Base-by-base conservation (phyloP, 2,888 invertebrate species). In the Epicampocera succincta region DNA sequence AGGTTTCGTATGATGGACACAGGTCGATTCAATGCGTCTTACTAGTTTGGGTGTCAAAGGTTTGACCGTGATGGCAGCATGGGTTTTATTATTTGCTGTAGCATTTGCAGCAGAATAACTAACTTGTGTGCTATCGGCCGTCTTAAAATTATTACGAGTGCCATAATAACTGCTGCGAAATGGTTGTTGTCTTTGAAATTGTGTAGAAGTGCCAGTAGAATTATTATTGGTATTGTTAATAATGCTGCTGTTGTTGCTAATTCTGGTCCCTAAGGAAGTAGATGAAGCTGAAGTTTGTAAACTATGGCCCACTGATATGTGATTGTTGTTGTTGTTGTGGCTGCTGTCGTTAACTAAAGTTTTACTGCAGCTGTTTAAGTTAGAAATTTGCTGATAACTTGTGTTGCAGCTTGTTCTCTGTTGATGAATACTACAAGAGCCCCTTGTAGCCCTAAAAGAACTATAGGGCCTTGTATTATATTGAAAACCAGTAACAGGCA, bases 21-120 rank as follows among this genome's bases (percentile, higher is more conserved):
- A 88, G 54, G 89, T 83, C 40, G 85, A 83, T 79, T 90, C 91
- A 54, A 91, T 90, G 78, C 91, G 89, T 33, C 89, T 87, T 48
- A 90, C 89, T 25, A 91, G 85, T 83, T 91, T 90, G 4, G 90
- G 91, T 42, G 91, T 90, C 17, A 90, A 81, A 25, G 91, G 91
- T 69, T 91, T 90, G 3, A 91, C 87, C 17, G 84, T 61, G 48
- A 72, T 65, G 29, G 72, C 58, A 25, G 72, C 60, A 46, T 66
- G 60, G 25, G 46, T 44, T 29, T 48, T 15, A 33, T 25, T 50
- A 52, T 58, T 63, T 65, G 33, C 25, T 50, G 29, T n/a, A n/a
- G n/a, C 12, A 38, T 2, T 19, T 44, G 15, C 38, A 15, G 46
- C 46, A 42, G 42, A n/a, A 61, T 19, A 69, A 15, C 21, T 68